Evolutionary conservation across 2,113 vertebrate genomes (phyloP).

Genomic region (Brachypteracias leptosomus): DNA sequence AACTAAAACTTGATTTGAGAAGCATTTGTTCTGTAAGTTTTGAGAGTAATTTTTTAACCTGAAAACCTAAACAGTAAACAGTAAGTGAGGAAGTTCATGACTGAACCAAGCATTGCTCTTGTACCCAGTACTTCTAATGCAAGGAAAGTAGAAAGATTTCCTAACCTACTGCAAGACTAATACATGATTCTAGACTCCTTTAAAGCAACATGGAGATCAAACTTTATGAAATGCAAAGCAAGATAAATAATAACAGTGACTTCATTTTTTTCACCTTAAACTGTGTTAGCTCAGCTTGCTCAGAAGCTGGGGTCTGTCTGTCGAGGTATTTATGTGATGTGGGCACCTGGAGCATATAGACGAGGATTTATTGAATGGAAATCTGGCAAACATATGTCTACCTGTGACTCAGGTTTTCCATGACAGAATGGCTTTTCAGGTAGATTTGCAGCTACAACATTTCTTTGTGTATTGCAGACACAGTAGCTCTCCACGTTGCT

Average conservation of each 20-base stretch:
- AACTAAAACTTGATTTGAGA: background rate
- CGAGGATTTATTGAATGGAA: background rate
- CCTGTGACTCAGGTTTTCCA: background rate
- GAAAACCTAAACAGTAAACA: background rate
- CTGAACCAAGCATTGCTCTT: background rate
- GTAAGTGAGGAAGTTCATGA: background rate
- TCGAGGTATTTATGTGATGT: background rate
- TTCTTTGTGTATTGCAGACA: background rate
- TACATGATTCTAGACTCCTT: background rate
- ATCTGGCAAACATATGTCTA: background rate
- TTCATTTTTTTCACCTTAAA: background rate
- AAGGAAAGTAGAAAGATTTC: background rate
- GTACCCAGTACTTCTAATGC: background rate
- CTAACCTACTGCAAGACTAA: background rate
- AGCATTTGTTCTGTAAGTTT: background rate
- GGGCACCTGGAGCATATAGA: background rate
- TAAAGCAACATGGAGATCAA: background rate
- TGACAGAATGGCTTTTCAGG: background rate
- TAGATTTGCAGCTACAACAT: background rate
- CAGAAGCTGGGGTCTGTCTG: background rate
- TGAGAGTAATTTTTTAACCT: background rate
- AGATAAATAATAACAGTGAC: background rate
- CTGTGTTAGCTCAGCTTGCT: background rate
- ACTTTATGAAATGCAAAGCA: background rate
- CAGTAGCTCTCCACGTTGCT: background rate